Evolutionary conservation across 2,797 vertebrate species (phyloP).

Genomic region (Pipistrellus kuhlii): DNA sequence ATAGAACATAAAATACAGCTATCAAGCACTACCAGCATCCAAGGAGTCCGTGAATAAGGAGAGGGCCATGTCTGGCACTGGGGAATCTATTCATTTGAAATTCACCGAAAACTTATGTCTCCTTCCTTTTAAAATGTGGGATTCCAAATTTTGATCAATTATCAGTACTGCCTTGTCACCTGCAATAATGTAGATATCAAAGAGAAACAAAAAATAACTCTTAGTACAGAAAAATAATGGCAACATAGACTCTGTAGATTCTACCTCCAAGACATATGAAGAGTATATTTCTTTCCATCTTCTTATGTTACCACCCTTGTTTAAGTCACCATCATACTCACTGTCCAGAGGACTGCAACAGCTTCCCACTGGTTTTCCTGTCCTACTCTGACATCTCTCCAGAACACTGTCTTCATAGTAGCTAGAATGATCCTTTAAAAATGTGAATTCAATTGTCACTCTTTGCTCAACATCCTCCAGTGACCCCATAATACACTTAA

Average conservation of each 20-base stretch:
- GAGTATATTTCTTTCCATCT: background rate
- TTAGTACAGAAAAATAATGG: background rate
- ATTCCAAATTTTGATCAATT: background rate
- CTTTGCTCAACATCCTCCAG: background rate
- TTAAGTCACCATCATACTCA: background rate
- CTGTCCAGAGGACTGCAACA: background rate
- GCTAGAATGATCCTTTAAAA: background rate
- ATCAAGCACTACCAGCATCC: background rate
- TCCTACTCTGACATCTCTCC: accelerated
- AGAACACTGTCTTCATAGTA: background rate
- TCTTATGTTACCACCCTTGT: background rate
- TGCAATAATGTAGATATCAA: background rate
- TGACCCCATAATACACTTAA: background rate
- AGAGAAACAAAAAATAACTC: background rate
- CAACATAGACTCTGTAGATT: background rate
- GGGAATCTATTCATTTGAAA: background rate
- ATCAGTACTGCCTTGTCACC: background rate
- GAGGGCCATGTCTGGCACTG: background rate
- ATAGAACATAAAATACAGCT: background rate
- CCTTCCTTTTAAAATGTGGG: constrained; percentile 40
- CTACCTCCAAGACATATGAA: background rate
- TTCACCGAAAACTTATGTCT: background rate
- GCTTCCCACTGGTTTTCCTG: background rate
- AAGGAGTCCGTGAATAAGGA: background rate
- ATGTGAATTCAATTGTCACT: background rate